Conservation (phyloP, 2,113 vertebrate species). For the Corydoras sp. region DNA sequence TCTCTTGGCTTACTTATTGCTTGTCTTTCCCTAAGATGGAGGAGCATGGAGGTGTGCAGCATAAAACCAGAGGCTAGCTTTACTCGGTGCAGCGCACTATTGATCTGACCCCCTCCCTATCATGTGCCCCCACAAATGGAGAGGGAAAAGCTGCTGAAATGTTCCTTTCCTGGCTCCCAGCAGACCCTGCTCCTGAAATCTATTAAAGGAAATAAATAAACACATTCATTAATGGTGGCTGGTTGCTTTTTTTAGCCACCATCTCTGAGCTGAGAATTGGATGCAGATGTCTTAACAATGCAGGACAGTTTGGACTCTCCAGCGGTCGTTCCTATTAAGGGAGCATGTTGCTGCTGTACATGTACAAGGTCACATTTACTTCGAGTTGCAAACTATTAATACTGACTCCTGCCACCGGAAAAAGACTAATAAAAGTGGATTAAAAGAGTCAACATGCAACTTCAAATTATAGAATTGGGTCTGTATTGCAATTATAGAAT, state of each 20-base stretch:
- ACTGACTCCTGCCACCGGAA: not conserved
- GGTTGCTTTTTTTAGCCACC: conserved; percentile 35
- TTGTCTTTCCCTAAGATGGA: conserved; percentile 42
- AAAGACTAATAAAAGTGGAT: conserved; percentile 23
- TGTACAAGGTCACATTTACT: conserved; percentile 36
- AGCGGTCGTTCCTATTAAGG: conserved; percentile 24
- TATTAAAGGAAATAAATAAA: conserved; percentile 58
- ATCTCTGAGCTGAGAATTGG: not conserved
- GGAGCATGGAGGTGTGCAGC: conserved; percentile 20
- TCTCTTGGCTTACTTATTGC: conserved; percentile 38
- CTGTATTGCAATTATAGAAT: too few relatives aligned
- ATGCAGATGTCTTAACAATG: conserved; percentile 29
- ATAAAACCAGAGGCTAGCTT: conserved; percentile 25
- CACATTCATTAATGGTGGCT: conserved; percentile 54
- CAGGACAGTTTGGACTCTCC: conserved; percentile 27
- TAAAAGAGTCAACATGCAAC: not conserved
- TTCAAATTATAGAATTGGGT: not conserved
- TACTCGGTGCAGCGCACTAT: conserved; percentile 34
- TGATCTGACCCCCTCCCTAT: conserved; percentile 32
- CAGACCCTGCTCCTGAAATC: conserved; percentile 43
- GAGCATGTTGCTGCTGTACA: conserved; percentile 26
- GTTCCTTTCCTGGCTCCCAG: conserved; percentile 48
- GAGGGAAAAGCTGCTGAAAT: conserved; percentile 52
- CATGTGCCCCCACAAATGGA: conserved; percentile 34
- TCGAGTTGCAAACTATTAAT: conserved; percentile 17